A percentile compares a stretch with the other conserved stretches of the same genome.
Evolutionary conservation across 2,888 invertebrate genomes (phyloP).

Genomic region (Noctuana brunneofusca): DNA sequence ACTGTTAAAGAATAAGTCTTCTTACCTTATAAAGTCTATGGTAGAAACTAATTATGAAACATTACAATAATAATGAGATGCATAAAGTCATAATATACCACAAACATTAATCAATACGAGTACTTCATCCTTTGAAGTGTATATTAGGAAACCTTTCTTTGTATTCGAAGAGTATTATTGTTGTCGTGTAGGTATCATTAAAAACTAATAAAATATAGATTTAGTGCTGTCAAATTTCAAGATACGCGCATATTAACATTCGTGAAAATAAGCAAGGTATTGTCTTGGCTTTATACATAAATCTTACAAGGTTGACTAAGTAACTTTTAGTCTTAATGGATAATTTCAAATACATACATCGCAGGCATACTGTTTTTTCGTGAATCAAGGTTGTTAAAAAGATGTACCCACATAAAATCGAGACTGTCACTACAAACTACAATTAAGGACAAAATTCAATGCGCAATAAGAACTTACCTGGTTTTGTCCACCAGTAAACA

Average conservation of each 20-base stretch:
- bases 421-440: slow-evolving; percentile 60
- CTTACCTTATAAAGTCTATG: too few species aligned
- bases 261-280: neutral
- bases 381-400: slow-evolving; percentile 73
- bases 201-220: neutral
- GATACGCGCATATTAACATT: neutral
- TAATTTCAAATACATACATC: slow-evolving; percentile 1
- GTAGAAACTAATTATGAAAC: too few species aligned
- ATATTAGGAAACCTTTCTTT: neutral
- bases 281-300: neutral
- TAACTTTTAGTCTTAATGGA: neutral
- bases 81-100: too few species aligned
- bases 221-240: neutral
- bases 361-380: slow-evolving; percentile 36
- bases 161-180: neutral
- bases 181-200: slow-evolving; percentile 2
- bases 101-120: too few species aligned
- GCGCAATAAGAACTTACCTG: slow-evolving; percentile 73
- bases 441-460: slow-evolving; percentile 53
- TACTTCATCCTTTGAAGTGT: too few species aligned
- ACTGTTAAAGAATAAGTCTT: too few species aligned
- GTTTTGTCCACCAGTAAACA: slow-evolving; percentile 42
- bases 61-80: too few species aligned
- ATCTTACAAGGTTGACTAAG: neutral
- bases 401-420: slow-evolving; percentile 51